Conservation (phyloP, 2,797 vertebrate genomes). For the Nyctalus aviator region DNA sequence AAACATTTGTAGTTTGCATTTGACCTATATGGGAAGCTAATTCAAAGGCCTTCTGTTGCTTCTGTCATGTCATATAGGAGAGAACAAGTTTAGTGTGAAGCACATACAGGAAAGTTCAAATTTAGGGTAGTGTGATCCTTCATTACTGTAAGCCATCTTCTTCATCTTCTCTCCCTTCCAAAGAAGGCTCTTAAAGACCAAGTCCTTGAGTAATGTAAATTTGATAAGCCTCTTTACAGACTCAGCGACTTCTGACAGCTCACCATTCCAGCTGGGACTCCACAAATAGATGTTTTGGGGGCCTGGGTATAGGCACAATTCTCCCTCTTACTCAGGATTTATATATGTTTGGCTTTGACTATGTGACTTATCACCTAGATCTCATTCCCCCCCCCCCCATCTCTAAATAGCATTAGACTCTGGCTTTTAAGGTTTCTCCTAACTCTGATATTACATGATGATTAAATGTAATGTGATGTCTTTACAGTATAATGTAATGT, state of each 20-base stretch:
- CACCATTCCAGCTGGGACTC: neutral
- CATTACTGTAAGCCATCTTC: neutral
- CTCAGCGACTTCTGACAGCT: neutral
- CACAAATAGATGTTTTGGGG: neutral
- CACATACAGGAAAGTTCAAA: neutral
- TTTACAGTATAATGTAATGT: constrained; percentile 7
- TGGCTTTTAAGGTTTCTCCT: constrained; percentile 4
- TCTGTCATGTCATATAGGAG: constrained; percentile 6
- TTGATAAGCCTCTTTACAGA: neutral
- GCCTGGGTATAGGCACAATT: neutral
- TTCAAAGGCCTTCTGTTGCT: constrained; percentile 37
- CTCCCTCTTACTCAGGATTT: neutral
- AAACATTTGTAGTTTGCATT: constrained; percentile 25
- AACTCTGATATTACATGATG: neutral
- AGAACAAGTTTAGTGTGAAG: neutral
- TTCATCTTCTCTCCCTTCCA: neutral
- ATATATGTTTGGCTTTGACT: neutral
- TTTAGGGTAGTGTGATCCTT: neutral
- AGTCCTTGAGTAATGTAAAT: constrained; percentile 35
- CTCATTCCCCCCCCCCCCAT: neutral
- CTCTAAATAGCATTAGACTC: neutral
- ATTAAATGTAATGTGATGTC: neutral
- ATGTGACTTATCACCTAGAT: neutral
- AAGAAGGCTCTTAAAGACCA: constrained; percentile 7
- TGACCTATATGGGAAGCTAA: constrained; percentile 30